A percentile compares a stretch with the other conserved stretches of the same genome.
These are phyloP conservation scores for Hydrophis major DNA, from an alignment of 2,797 vertebrate genomes.

Conservation along the genomic window DNA sequence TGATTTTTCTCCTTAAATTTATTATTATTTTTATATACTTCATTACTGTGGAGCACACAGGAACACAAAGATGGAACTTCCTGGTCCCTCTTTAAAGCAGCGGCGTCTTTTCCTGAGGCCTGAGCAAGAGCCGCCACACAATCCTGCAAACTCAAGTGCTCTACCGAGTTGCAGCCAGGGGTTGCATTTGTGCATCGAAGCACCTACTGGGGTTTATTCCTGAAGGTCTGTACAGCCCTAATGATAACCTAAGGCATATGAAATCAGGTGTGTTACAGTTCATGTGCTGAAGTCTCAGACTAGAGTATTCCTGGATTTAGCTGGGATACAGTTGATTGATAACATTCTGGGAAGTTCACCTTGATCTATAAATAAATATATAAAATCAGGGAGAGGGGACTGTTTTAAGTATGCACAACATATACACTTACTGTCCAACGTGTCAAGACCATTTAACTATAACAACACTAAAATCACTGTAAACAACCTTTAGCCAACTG, in stretches of 20 bases:
- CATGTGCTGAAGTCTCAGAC: background rate
- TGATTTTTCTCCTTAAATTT: background rate
- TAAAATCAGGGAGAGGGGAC: conserved; percentile 27
- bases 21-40: background rate
- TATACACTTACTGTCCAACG: conserved; percentile 32
- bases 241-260: background rate
- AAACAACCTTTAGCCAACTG: conserved; percentile 40
- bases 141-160: background rate
- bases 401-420: conserved; percentile 23
- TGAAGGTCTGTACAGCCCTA: background rate
- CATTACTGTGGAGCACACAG: background rate
- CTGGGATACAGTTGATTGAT: background rate
- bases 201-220: background rate
- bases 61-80: background rate
- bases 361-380: conserved; percentile 11
- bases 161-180: background rate
- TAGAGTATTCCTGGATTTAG: background rate
- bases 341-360: background rate
- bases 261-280: background rate
- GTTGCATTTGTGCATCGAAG: background rate
- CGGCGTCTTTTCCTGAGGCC: background rate
- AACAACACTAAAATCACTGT: conserved; percentile 34
- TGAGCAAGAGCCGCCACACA: background rate
- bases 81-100: background rate
- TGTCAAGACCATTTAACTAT: conserved; percentile 58